Conservation (phyloP, 2,888 invertebrate genomes). For the Stenolophus ochropezus region DNA sequence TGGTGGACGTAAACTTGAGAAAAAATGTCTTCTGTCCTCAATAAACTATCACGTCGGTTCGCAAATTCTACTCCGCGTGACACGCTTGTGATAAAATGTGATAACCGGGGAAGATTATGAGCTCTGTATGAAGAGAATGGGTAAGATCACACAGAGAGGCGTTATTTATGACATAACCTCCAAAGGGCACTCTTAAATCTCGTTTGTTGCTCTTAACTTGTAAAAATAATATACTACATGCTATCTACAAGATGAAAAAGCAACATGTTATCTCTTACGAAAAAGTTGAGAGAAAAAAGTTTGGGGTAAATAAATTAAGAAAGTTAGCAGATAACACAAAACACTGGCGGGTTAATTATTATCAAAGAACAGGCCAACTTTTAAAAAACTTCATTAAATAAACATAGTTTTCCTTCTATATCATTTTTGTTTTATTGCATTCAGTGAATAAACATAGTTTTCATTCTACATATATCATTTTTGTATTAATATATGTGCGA, state of each 20-base stretch:
- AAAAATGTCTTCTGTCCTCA: constrained; percentile 7
- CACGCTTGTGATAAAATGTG: constrained; percentile 19
- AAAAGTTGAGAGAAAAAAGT: background rate
- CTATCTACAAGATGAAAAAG: background rate
- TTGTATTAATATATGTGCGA: too few species aligned
- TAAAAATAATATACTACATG: background rate
- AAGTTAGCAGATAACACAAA: too few species aligned
- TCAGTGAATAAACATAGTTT: too few species aligned
- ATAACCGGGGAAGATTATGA: constrained; percentile 8
- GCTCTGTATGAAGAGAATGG: background rate
- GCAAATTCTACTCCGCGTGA: constrained; percentile 12
- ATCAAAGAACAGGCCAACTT: too few species aligned
- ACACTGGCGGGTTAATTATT: too few species aligned
- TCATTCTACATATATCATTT: too few species aligned
- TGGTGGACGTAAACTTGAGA: constrained; percentile 4
- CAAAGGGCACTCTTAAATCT: background rate
- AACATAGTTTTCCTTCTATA: too few species aligned
- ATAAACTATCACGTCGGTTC: constrained; percentile 29
- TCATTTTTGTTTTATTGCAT: too few species aligned
- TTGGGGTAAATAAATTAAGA: background rate
- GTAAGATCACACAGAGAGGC: background rate
- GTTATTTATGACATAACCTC: constrained; percentile 11
- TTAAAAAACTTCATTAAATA: too few species aligned
- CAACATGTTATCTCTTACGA: background rate
- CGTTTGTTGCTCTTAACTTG: constrained; percentile 1